Evolutionary conservation across 2,888 invertebrate genomes (phyloP).

Genomic region (Hyppa rectilinea): DNA sequence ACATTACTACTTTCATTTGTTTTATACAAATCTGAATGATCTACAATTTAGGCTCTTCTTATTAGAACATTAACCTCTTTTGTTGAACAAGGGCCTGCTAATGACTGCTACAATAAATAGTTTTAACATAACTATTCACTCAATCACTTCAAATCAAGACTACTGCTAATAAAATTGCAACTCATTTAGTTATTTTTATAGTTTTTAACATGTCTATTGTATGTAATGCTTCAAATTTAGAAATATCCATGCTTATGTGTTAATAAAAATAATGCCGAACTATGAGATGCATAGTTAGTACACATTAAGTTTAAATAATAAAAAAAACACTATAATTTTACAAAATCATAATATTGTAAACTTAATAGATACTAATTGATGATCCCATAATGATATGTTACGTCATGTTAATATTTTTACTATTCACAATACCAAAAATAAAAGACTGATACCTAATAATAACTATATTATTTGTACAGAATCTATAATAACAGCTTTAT

Average conservation of each 20-base stretch:
- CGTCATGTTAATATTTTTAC: conserved; percentile 72
- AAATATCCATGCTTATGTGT: conserved; percentile 64
- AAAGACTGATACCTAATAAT: conserved; percentile 45
- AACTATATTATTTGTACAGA: conserved; percentile 25
- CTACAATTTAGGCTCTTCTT: conserved; percentile 12
- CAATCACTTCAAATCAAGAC: conserved; percentile 4
- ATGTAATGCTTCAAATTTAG: conserved; percentile 44
- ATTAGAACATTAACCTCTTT: conserved; percentile 25
- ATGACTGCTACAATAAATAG: neutral
- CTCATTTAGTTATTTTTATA: neutral
- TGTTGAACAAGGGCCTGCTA: conserved; percentile 34
- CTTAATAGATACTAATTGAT: conserved; percentile 74
- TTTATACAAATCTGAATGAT: conserved; percentile 10
- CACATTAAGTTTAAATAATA: conserved; percentile 67
- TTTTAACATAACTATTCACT: neutral
- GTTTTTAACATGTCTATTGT: conserved; percentile 49
- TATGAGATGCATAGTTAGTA: conserved; percentile 67
- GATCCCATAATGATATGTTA: conserved; percentile 66
- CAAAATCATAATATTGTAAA: conserved; percentile 42
- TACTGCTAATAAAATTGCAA: conserved; percentile 5
- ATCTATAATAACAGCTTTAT: conserved; percentile 21
- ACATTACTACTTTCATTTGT: neutral
- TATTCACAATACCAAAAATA: conserved; percentile 63
- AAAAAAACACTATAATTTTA: neutral
- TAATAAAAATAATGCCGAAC: conserved; percentile 56